Evolutionary conservation across 35 echinoderm and acorn worm genomes (phyloP).

Genomic region (Diadema setosum): DNA sequence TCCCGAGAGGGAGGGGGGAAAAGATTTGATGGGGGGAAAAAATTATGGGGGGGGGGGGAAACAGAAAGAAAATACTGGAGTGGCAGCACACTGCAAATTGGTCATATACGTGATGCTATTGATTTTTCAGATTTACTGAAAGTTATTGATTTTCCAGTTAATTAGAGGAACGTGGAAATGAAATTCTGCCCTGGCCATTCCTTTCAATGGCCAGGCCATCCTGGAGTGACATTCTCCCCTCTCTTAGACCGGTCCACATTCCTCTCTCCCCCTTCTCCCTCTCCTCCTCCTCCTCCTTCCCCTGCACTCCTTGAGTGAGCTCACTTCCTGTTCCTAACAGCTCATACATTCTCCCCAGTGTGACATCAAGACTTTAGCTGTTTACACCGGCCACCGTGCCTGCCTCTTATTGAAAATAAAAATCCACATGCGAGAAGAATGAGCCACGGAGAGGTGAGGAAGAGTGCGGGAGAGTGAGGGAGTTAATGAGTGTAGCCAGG

Average conservation of each 20-base stretch:
- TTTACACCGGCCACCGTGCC: conserved; percentile 1
- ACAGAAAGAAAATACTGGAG: not conserved
- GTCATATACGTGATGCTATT: conserved; percentile 42
- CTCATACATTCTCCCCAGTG: conserved; percentile 18
- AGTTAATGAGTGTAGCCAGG: not conserved
- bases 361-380: conserved; percentile 32
- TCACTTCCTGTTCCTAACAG: not conserved
- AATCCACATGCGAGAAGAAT: not conserved
- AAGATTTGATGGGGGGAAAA: not conserved
- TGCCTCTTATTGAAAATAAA: not conserved
- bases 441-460: not conserved
- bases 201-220: not conserved
- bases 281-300: not conserved
- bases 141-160: conserved; percentile 75
- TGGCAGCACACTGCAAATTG: conserved; percentile 18
- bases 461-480: not conserved
- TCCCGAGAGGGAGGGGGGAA: not conserved
- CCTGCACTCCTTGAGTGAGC: conserved; percentile 1
- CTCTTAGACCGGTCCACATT: not conserved
- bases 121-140: conserved; percentile 68
- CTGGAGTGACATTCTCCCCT: conserved; percentile 25
- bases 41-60: not conserved
- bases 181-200: conserved; percentile 28
- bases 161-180: conserved; percentile 66
- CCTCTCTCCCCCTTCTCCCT: not conserved